Evolutionary conservation across 1,140 invertebrate species (phyloP).

Genomic region (Drosophila malerkotliana): DNA sequence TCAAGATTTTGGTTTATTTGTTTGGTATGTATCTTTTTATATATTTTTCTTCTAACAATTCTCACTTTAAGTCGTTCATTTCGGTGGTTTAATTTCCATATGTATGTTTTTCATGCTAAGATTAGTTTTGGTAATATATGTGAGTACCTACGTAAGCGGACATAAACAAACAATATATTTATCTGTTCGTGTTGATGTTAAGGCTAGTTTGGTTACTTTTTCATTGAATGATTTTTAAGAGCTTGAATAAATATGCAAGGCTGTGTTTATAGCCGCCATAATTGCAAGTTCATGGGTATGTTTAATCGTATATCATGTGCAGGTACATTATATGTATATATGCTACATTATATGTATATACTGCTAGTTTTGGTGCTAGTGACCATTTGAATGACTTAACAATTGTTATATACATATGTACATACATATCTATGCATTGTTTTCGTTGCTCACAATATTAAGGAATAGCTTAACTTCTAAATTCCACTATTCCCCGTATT

Average conservation of each 20-base stretch:
- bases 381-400: neutral
- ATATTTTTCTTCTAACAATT: slow-evolving; percentile 1
- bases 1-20: slow-evolving; percentile 13
- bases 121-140: neutral
- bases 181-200: neutral
- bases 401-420: neutral
- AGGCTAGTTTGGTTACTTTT: neutral
- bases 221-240: neutral
- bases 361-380: neutral
- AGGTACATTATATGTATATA: neutral
- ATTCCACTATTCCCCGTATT: neutral
- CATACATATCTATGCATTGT: neutral
- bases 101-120: slow-evolving; percentile 17
- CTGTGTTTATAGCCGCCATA: neutral
- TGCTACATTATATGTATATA: too few species aligned
- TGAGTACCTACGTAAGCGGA: slow-evolving; percentile 4
- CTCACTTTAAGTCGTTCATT: neutral
- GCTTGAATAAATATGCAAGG: neutral
- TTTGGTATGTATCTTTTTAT: slow-evolving; percentile 13
- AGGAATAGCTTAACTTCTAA: too few species aligned
- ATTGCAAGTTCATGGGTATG: neutral
- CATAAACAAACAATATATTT: slow-evolving; percentile 30
- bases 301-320: neutral
- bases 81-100: slow-evolving; percentile 25
- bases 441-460: too few species aligned